Evolutionary conservation across 64 coral and sea anemone species (phyloP).

Genomic region (Porites australiensis): DNA sequence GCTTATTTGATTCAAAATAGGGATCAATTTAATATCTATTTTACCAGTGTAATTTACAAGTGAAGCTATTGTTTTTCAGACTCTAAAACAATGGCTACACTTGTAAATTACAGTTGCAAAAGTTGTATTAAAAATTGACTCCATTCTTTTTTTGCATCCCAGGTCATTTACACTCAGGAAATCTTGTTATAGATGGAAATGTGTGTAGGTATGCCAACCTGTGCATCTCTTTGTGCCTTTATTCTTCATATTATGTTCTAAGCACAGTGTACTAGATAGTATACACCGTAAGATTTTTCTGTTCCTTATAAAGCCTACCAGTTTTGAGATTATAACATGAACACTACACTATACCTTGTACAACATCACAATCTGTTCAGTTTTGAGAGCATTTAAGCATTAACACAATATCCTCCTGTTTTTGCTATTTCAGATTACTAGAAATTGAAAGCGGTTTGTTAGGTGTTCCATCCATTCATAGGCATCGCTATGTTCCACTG

Average conservation of each 20-base stretch:
- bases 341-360: no score
- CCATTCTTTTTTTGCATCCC: neutral
- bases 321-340: no score
- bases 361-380: no score
- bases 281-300: neutral
- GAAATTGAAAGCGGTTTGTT: conserved; percentile 95
- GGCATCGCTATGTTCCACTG: conserved; percentile 88
- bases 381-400: no score
- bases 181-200: conserved; percentile 93
- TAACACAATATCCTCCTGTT: neutral
- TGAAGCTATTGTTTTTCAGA: no score
- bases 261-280: neutral
- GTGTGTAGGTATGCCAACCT: conserved; percentile 77
- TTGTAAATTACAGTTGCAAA: no score
- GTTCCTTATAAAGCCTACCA: neutral
- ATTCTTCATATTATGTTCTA: neutral
- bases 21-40: no score
- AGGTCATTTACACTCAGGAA: conserved; percentile 98
- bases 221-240: no score
- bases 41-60: no score
- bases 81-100: no score
- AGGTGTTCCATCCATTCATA: conserved; percentile 90
- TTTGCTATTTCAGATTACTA: conserved; percentile 72
- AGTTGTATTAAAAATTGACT: neutral
- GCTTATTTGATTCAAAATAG: no score